Evolutionary conservation across 2,888 invertebrate genomes (phyloP), one percentile per base, ranked within the genome.

Genomic region (Ophioninae sp.): DNA sequence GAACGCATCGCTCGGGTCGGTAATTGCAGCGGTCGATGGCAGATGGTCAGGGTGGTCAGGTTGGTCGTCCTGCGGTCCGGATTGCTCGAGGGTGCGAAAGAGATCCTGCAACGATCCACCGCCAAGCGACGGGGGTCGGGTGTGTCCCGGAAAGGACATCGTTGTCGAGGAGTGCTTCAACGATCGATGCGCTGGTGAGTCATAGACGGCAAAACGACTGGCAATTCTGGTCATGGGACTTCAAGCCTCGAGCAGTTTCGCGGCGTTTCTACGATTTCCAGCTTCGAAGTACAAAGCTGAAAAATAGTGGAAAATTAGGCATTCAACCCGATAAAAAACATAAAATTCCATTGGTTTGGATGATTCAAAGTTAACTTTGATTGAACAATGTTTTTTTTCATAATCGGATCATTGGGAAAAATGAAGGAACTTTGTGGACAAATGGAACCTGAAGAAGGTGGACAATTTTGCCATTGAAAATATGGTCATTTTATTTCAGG

Each of bases 21-120:
- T 83, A 67, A 81, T 79, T 81, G 65, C 79, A 94, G 93, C 94
- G 93, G 95, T 95, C 86, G 95, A 96, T 93, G 97, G 97, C 50
- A 94, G 95, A 56, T 97, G 97, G 97, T 95, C 96, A 5, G 91
- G 94, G 6, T 97, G 97, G 97, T 96, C 97, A 7, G 95, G 96
- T 83, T 98, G 98, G 98, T 97, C 97, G n/a, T 96, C 96, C 82
- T 99, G 98, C 93, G 97, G 96, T 87, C 94, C 96, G 77, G 97
- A 98, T 93, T 98, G 98, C 93, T 94, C 95, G 86, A 97, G 98
- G 93, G 96, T 96, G 87, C 95, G 98, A 81, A 95, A 97, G 82
- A 94, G 96, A 87, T 95, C 96, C 87, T 99, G 99, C 93, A 88
- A 88, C 79, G 89, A 90, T 85, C 90, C 90, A 86, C 89, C 89